Evolutionary conservation across 2,888 invertebrate genomes (phyloP).

Genomic region (Callyntrura guangdongensis): DNA sequence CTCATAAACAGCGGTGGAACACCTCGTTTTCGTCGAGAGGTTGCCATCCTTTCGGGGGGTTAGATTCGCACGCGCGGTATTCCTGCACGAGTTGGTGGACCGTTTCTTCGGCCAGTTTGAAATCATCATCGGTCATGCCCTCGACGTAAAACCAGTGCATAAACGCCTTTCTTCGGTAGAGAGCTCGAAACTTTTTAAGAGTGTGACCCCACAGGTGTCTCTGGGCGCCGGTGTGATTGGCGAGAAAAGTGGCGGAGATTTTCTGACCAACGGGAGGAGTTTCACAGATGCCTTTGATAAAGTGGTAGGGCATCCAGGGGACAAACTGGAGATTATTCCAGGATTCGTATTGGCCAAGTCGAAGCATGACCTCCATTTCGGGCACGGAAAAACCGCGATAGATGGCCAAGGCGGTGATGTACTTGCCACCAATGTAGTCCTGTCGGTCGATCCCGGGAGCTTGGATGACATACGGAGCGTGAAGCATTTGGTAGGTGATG

Average conservation of each 20-base stretch:
- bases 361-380: conserved; percentile 32
- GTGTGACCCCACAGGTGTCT: conserved; percentile 56
- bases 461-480: neutral
- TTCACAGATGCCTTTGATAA: conserved; percentile 66
- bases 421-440: conserved; percentile 61
- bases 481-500: conserved; percentile 60
- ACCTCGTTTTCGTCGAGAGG: conserved; percentile 6
- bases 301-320: conserved; percentile 66
- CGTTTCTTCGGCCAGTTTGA: conserved; percentile 59
- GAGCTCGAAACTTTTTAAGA: conserved; percentile 20
- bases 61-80: conserved; percentile 45
- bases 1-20: conserved; percentile 9
- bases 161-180: conserved; percentile 73
- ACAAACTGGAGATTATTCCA: conserved; percentile 63
- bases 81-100: conserved; percentile 50
- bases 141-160: conserved; percentile 76
- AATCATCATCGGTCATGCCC: conserved; percentile 76
- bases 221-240: conserved; percentile 68
- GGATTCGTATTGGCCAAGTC: neutral
- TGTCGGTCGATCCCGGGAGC: neutral
- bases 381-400: conserved; percentile 55
- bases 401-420: conserved; percentile 48
- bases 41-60: conserved; percentile 22
- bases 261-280: conserved; percentile 75
- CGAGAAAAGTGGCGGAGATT: conserved; percentile 69